phyloP scores from a whole-genome alignment of 2,113 vertebrate species.

The Baryphthengus martii region DNA sequence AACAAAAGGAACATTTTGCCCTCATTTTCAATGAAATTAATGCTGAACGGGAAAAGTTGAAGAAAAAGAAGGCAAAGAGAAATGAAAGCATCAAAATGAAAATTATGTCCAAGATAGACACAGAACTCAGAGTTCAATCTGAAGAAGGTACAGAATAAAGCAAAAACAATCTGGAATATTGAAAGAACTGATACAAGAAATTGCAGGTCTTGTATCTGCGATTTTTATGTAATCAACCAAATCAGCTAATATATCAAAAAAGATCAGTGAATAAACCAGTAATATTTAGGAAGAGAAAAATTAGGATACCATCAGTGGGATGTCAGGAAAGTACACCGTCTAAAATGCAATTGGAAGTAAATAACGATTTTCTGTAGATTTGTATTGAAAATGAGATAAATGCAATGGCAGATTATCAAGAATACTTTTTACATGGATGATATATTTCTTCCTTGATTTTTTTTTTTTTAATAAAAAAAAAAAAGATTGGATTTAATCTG shows the following conservation, averaged over 20 bases:
- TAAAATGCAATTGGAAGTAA: not conserved
- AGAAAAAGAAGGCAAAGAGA: not conserved
- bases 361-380: not conserved
- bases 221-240: not conserved
- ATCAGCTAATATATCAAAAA: not conserved
- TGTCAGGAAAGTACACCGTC: not conserved
- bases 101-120: not conserved
- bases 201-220: not conserved
- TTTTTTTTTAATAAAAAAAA: not conserved
- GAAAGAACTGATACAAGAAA: not conserved
- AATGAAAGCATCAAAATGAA: not conserved
- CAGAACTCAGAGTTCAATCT: not conserved
- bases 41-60: not conserved
- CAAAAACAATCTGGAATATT: not conserved
- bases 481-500: not conserved
- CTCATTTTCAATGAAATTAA: not conserved
- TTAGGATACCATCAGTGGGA: not conserved
- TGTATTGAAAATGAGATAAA: not conserved
- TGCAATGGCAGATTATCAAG: not conserved
- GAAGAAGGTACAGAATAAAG: not conserved
- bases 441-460: not conserved
- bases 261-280: not conserved
- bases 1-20: not conserved
- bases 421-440: not conserved
- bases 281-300: not conserved